Evolutionary conservation across 2,888 invertebrate species (phyloP), one percentile per base, ranked within the genome.

Genomic region (Drosophila monieri): DNA sequence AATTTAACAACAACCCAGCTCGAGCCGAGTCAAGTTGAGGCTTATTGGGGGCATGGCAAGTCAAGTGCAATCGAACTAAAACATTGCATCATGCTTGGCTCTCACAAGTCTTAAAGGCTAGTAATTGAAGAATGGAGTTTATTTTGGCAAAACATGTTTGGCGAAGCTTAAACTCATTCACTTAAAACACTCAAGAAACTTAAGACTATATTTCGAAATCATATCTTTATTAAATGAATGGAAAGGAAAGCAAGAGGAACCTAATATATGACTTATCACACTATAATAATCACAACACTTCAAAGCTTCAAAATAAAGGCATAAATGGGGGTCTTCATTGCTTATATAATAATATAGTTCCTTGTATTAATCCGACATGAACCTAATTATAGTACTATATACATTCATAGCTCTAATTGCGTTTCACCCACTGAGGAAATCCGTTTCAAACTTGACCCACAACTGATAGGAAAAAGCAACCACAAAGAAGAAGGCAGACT

Each of bases 61-160:
- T 76, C 86, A 84, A 84, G 77, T 88, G 79, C 80, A 83, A 77
- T 79, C 67, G 15, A 61, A 64, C 60, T 72, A 71, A 74, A 39
- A 55, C 69, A 75, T 85, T 85, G 80, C 83, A 84, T 74, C 86
- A 88, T 62, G 62, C 70, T 27, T 14, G 23, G 47, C 56, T 37
- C 37, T 44, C 43, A 35, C 35, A 54, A 52, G 51, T 51, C 47
- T 4, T 14, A 23, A 10, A 59, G 21, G n/a, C 8, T 15, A 23
- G 18, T 25, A 10, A 39, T 41, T 15, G n/a, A 48, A 48, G 25
- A 27, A 15, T 27, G 6, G 30, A 21, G 43, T 21, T 21, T 21
- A 35, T 43, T 18, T 4, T 37, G 43, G 43, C 14, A 30, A 64
- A 64, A 66, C 64, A 51, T 35, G 66, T 18, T 46, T 6, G 10